Percentiles rank a stretch among this genome's conserved stretches.
phyloP scores from a whole-genome alignment of 2,113 vertebrate genomes.

The Chionis minor region DNA sequence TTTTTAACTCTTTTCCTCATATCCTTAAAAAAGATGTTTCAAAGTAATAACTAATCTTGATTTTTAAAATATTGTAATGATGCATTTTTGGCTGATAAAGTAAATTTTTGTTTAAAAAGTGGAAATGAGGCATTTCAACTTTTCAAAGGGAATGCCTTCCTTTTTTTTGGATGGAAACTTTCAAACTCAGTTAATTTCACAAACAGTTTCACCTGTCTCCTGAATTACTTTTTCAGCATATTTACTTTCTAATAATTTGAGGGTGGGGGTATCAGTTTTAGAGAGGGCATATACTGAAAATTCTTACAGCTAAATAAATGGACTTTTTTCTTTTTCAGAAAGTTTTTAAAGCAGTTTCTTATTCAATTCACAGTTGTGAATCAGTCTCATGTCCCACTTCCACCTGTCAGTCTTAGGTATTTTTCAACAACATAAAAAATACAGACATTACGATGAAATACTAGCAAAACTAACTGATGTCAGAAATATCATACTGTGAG shows the following conservation, averaged over 20 bases:
- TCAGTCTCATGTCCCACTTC: neutral
- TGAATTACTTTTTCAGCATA: neutral
- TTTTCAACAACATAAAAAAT: neutral
- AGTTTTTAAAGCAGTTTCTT: neutral
- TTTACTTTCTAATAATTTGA: neutral
- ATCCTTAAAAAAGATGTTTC: neutral
- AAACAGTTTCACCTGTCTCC: neutral
- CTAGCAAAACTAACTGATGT: neutral
- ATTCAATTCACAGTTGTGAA: neutral
- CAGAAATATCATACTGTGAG: neutral
- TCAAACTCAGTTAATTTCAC: neutral
- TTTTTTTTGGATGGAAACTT: neutral
- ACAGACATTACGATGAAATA: neutral
- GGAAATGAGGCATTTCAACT: neutral
- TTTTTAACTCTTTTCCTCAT: neutral
- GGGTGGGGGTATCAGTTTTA: neutral
- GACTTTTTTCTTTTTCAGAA: neutral
- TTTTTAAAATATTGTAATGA: neutral
- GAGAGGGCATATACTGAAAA: neutral
- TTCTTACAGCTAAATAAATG: neutral
- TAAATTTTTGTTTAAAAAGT: neutral
- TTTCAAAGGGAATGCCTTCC: neutral
- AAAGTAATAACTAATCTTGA: neutral
- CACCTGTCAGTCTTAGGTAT: neutral
- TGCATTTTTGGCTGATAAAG: neutral